Evolutionary conservation across 2,888 invertebrate genomes (phyloP).

Genomic region (Cheilosia scutellata): DNA sequence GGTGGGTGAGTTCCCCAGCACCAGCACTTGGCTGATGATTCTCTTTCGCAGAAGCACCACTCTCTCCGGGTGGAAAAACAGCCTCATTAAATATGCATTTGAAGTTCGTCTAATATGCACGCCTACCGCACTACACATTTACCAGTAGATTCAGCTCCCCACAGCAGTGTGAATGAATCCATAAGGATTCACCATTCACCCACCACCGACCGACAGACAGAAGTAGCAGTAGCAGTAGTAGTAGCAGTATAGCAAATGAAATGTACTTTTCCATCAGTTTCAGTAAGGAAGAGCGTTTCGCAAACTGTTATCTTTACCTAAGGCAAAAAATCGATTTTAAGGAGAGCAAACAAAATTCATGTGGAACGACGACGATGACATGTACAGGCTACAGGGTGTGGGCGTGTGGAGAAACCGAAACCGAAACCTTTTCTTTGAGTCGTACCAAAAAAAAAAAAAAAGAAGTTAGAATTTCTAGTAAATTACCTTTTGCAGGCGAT

Average conservation of each 20-base stretch:
- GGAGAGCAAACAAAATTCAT: slow-evolving; percentile 13
- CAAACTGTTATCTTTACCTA: slow-evolving; percentile 59
- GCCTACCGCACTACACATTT: slow-evolving; percentile 60
- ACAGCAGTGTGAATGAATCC: slow-evolving; percentile 41
- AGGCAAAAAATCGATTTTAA: slow-evolving; percentile 65
- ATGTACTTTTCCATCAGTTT: slow-evolving; percentile 26
- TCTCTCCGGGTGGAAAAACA: slow-evolving; percentile 59
- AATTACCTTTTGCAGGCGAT: slow-evolving; percentile 65
- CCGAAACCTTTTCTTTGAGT: not conserved
- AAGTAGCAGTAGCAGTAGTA: too few species aligned
- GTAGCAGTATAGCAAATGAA: slow-evolving; percentile 2
- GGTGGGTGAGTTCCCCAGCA: not conserved
- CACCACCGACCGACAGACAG: not conserved
- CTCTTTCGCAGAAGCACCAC: slow-evolving; percentile 32
- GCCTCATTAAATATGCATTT: slow-evolving; percentile 74
- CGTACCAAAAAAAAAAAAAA: not conserved
- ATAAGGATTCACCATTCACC: slow-evolving; percentile 26
- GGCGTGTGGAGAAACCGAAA: not conserved
- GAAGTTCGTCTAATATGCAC: slow-evolving; percentile 72
- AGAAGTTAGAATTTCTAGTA: slow-evolving; percentile 17
- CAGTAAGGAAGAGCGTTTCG: slow-evolving; percentile 31
- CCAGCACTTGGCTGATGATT: slow-evolving; percentile 43
- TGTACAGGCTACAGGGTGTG: not conserved
- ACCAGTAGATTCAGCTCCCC: not conserved
- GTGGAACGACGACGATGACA: not conserved